A percentile compares a stretch with the other conserved stretches of the same genome.
These are phyloP conservation scores for Nudaria mundana DNA, from an alignment of 2,888 invertebrate genomes.

Conservation along the genomic window DNA sequence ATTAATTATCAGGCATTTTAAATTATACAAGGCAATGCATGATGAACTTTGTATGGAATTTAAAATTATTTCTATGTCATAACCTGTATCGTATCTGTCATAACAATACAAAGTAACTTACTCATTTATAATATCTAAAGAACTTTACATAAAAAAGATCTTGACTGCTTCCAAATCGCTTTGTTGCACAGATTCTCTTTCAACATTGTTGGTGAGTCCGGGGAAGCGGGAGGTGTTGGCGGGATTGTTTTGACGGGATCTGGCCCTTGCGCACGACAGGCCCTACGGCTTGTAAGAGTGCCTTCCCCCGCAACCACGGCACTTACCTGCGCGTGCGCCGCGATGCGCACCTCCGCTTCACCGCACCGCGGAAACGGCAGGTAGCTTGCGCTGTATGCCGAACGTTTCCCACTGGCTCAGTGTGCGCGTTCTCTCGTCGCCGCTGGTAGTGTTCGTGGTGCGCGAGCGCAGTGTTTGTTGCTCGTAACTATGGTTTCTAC, in stretches of 20 bases:
- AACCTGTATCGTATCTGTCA: too few relatives aligned
- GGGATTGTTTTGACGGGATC: slow-evolving; percentile 49
- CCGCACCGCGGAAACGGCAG: slow-evolving; percentile 71
- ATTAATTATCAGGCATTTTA: too few relatives aligned
- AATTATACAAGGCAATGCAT: too few relatives aligned
- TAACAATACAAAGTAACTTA: too few relatives aligned
- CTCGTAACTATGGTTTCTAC: slow-evolving; percentile 67
- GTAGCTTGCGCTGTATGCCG: slow-evolving; percentile 63
- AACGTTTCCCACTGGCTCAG: slow-evolving; percentile 68
- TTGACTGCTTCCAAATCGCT: background rate
- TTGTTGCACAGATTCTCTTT: slow-evolving; percentile 9
- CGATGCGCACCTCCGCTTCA: slow-evolving; percentile 76
- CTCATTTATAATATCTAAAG: background rate
- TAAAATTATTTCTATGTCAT: too few relatives aligned
- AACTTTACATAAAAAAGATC: background rate
- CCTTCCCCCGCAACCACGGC: slow-evolving; percentile 41
- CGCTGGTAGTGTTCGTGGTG: slow-evolving; percentile 75
- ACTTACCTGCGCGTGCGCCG: slow-evolving; percentile 70
- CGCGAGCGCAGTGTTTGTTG: slow-evolving; percentile 63
- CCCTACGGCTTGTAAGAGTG: slow-evolving; percentile 42
- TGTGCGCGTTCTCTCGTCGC: slow-evolving; percentile 79
- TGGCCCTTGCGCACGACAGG: slow-evolving; percentile 25
- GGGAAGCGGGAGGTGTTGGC: slow-evolving; percentile 17
- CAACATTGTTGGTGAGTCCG: slow-evolving; percentile 12
- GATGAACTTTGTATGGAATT: too few relatives aligned